These are phyloP conservation scores for Tenthredo scrophulariae DNA, from an alignment of 2,888 invertebrate genomes.

Conservation along the genomic window DNA sequence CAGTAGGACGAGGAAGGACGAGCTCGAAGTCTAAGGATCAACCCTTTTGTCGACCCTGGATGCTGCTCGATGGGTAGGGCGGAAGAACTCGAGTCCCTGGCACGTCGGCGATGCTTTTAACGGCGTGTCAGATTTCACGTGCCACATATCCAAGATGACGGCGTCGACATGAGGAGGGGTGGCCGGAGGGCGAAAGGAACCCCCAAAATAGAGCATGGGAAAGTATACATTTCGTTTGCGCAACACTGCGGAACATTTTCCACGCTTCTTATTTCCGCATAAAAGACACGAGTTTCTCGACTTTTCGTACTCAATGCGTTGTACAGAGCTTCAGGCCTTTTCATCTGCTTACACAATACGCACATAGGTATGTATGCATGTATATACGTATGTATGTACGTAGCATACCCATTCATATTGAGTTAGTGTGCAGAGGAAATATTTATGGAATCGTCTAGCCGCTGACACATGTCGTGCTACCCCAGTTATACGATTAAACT, in stretches of 20 bases:
- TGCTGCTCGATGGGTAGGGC: slow-evolving; percentile 46
- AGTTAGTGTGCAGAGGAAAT: slow-evolving; percentile 34
- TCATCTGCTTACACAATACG: neutral
- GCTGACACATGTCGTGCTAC: neutral
- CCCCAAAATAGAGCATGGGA: neutral
- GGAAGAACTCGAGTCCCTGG: slow-evolving; percentile 49
- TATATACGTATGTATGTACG: no score
- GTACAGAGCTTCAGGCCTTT: neutral
- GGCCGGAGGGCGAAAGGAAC: neutral
- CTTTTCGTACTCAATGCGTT: slow-evolving; percentile 29
- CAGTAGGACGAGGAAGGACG: slow-evolving; percentile 36
- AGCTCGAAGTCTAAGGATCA: slow-evolving; percentile 46
- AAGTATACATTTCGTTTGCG: slow-evolving; percentile 52
- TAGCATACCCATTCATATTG: neutral
- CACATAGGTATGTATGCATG: neutral
- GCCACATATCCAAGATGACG: slow-evolving; percentile 51
- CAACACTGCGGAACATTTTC: slow-evolving; percentile 52
- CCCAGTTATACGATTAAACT: slow-evolving; percentile 30
- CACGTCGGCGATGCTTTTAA: slow-evolving; percentile 64
- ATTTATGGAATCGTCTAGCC: slow-evolving; percentile 19
- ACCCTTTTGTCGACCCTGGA: slow-evolving; percentile 49
- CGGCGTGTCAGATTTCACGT: slow-evolving; percentile 64
- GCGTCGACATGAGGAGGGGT: slow-evolving; percentile 37
- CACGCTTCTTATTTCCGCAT: slow-evolving; percentile 44
- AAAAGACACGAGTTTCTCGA: slow-evolving; percentile 43